Evolutionary conservation across 2,797 vertebrate species (phyloP).

Genomic region (Megalops cyprinoides): DNA sequence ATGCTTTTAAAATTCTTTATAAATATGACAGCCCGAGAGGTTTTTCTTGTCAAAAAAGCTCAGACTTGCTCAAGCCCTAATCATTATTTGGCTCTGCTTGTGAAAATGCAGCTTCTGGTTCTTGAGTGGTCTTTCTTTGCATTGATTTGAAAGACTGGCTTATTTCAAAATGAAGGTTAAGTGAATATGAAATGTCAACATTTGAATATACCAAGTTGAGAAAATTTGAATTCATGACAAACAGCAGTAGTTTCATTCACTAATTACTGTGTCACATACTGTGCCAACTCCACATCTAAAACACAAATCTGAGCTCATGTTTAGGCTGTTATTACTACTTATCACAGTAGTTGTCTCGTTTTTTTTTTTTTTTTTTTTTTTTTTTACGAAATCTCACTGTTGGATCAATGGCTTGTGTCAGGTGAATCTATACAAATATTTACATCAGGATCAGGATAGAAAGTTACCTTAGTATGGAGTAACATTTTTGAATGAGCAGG

Average conservation of each 20-base stretch:
- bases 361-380: too few relatives aligned
- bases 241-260: slow-evolving; percentile 21
- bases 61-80: neutral
- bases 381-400: neutral
- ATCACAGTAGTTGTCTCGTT: too few relatives aligned
- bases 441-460: neutral
- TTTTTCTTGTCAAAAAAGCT: slow-evolving; percentile 39
- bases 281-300: neutral
- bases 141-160: slow-evolving; percentile 52
- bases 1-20: slow-evolving; percentile 51
- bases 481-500: neutral
- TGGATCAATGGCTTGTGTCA: neutral
- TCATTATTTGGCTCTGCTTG: neutral
- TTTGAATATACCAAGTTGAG: slow-evolving; percentile 54
- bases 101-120: slow-evolving; percentile 43
- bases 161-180: slow-evolving; percentile 55
- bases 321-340: neutral
- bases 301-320: neutral
- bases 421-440: neutral
- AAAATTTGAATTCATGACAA: slow-evolving; percentile 27
- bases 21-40: slow-evolving; percentile 52
- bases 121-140: slow-evolving; percentile 45
- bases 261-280: slow-evolving; percentile 23
- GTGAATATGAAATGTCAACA: slow-evolving; percentile 52
- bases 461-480: neutral